These are phyloP conservation scores for Spermophilus dauricus DNA, from an alignment of 2,113 vertebrate genomes.

Conservation along the genomic window DNA sequence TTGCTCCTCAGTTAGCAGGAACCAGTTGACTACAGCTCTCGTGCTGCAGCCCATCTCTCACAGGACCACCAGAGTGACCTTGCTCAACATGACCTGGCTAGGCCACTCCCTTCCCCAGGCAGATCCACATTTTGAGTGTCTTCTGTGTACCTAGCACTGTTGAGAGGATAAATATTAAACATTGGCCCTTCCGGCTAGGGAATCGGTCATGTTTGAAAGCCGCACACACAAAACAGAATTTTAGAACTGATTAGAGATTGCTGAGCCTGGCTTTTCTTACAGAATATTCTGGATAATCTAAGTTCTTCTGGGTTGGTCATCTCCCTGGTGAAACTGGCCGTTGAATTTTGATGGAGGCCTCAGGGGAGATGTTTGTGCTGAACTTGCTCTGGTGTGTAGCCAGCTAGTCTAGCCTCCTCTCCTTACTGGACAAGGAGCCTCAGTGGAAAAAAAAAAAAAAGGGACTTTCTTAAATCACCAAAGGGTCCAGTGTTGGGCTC, in stretches of 20 bases:
- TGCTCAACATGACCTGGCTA: background rate
- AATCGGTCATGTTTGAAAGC: constrained; percentile 30
- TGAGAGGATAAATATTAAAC: background rate
- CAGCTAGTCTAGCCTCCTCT: background rate
- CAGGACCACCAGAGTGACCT: background rate
- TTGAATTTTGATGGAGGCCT: background rate
- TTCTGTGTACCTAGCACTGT: background rate
- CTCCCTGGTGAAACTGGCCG: background rate
- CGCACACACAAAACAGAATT: background rate
- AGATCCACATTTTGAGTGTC: background rate
- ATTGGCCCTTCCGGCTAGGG: background rate
- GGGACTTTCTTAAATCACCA: background rate
- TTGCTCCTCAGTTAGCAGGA: background rate
- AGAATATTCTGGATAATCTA: background rate
- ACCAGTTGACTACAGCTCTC: background rate
- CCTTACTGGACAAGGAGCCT: background rate
- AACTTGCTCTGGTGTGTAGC: background rate
- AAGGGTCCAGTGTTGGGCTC: background rate
- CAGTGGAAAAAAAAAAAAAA: background rate
- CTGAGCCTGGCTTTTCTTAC: background rate
- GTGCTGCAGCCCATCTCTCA: background rate
- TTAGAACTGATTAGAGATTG: background rate
- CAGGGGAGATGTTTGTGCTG: background rate
- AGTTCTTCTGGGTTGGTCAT: background rate
- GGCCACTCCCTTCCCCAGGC: background rate